phyloP scores from a whole-genome alignment of 2,113 vertebrate species.

The Daphoenositta chrysoptera region DNA sequence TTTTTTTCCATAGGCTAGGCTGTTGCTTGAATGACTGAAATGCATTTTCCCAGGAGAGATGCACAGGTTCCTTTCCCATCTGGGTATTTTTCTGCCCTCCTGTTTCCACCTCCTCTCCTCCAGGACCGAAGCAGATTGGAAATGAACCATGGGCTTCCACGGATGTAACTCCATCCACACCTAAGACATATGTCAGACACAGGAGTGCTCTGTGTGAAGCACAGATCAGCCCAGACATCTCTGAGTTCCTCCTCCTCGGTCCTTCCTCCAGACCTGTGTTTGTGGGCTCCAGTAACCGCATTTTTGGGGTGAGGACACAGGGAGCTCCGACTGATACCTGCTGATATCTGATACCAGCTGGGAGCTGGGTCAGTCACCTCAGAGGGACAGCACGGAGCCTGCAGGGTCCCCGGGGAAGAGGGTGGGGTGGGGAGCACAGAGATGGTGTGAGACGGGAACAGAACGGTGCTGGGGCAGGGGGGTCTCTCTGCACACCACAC shows the following conservation, averaged over 20 bases:
- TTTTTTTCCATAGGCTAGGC: background rate
- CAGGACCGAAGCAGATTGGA: background rate
- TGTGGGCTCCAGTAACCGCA: background rate
- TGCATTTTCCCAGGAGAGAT: slow-evolving; percentile 23
- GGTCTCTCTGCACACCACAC: background rate
- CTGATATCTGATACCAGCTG: too few species aligned
- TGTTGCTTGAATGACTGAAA: slow-evolving; percentile 18
- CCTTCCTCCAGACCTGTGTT: background rate
- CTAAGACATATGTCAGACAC: background rate
- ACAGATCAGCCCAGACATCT: background rate
- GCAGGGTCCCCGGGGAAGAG: background rate
- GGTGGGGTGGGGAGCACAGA: background rate
- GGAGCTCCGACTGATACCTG: background rate
- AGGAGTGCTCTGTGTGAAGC: background rate
- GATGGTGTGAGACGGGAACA: background rate
- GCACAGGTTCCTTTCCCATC: slow-evolving; percentile 32
- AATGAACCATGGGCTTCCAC: background rate
- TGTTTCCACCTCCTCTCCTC: background rate
- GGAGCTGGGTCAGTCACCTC: background rate
- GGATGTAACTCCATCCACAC: background rate
- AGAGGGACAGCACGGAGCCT: background rate
- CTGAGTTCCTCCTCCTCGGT: background rate
- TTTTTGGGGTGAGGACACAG: background rate
- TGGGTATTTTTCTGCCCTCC: background rate
- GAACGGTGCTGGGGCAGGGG: background rate